Percentiles rank a stretch among this genome's conserved stretches.
phyloP scores from a whole-genome alignment of 2,797 vertebrate genomes.

The Thaleichthys pacificus region DNA sequence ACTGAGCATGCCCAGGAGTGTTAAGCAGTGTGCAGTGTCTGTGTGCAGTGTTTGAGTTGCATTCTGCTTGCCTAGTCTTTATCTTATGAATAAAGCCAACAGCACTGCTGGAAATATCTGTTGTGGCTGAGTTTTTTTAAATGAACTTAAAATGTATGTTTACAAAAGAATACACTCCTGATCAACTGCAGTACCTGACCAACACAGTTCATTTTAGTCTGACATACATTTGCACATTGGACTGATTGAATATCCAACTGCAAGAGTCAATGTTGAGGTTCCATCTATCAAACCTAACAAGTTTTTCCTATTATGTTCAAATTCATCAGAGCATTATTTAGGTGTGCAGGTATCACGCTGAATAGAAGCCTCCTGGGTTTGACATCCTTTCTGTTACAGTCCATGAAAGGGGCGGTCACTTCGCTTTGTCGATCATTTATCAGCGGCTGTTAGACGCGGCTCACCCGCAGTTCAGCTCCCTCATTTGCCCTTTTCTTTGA shows the following conservation, averaged over 20 bases:
- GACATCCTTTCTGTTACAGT: not conserved
- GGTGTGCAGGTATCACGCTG: too few species aligned
- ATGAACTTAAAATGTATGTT: not conserved
- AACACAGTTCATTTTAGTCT: not conserved
- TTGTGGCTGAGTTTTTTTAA: not conserved
- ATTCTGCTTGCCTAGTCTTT: not conserved
- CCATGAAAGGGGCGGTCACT: not conserved
- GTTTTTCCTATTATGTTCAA: too few species aligned
- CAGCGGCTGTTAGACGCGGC: not conserved
- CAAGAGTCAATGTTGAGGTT: too few species aligned
- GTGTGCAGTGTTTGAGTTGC: not conserved
- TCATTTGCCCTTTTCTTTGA: conserved; percentile 47
- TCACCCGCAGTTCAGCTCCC: not conserved
- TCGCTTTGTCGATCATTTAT: not conserved
- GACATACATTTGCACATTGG: too few species aligned
- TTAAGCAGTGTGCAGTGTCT: not conserved
- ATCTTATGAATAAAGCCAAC: not conserved
- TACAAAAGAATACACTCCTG: not conserved
- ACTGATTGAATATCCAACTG: too few species aligned
- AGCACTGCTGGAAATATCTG: not conserved
- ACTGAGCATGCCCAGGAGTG: not conserved
- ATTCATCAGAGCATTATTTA: too few species aligned
- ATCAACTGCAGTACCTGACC: too few species aligned
- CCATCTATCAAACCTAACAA: too few species aligned
- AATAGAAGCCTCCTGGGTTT: too few species aligned